Base-by-base conservation (phyloP, 2,797 vertebrate species). In the Rallus crepitans region DNA sequence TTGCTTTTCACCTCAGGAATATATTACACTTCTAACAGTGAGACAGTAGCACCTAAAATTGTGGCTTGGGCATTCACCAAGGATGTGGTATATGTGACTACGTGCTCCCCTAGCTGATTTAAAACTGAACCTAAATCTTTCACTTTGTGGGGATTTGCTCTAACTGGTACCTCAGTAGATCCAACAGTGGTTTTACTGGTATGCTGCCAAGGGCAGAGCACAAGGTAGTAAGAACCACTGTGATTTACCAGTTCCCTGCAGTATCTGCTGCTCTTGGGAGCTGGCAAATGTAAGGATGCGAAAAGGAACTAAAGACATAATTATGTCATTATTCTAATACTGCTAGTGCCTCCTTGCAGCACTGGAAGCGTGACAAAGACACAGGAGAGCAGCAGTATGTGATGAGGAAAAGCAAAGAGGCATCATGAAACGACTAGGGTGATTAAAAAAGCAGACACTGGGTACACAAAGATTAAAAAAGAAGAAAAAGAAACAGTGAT, bases 171-270 rank as follows among this genome's bases (percentile, higher is more conserved):
- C 33, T 71, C 47, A 35, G 79, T 40, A 91, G 55, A 20, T 20
- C 17, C 48, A 53, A 4, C 42, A 39, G 20, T 1, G 5, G 5
- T 27, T 47, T 42, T 39, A 37, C 31, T 50, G 59, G 40, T 53
- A 45, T 4, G 19, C 9, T 0, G 4, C 37, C 4, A 2, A 25
- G 15, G n/a, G 14, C 66, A 73, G 45, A 55, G 31, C 12, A 45
- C 15, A 27, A 50, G 45, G 39, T 70, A 76, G 6, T 5, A 40
- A 53, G 31, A 4, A 4, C 12, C 77, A 57, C 25, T 28, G 8
- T 1, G 17, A 31, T 40, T 24, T 40, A 7, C 27, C 47, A 47
- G 3, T 4, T 73, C 33, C 61, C 55, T 11, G 47, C 37, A 48
- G 52, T 27, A 63, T 28, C 45, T n/a, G 55, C 82, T 70, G 15